phyloP scores from a whole-genome alignment of 2,888 invertebrate species.

The Sphaerophoria taeniata region DNA sequence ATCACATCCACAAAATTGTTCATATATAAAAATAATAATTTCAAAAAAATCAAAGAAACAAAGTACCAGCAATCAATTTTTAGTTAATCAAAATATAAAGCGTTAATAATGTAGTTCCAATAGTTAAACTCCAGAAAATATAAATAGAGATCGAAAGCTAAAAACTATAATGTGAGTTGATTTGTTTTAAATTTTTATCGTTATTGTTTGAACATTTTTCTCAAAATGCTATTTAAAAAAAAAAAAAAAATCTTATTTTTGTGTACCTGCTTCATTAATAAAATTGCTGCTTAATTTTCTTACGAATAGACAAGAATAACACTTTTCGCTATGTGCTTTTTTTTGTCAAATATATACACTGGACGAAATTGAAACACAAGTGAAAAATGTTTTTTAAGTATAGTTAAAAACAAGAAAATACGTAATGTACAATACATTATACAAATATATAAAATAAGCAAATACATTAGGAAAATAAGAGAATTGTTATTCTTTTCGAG shows the following conservation, averaged over 20 bases:
- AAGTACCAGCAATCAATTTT: conserved; percentile 74
- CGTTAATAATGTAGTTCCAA: conserved; percentile 57
- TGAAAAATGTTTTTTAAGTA: conserved; percentile 39
- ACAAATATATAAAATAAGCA: conserved; percentile 33
- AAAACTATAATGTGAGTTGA: conserved; percentile 70
- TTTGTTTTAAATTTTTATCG: conserved; percentile 73
- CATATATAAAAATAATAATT: conserved; percentile 33
- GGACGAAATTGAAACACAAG: conserved; percentile 38
- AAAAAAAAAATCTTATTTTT: conserved; percentile 26
- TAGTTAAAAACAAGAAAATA: conserved; percentile 28
- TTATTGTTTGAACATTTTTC: conserved; percentile 42
- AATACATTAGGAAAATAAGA: neutral
- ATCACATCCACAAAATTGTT: conserved; percentile 68
- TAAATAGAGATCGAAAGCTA: conserved; percentile 58
- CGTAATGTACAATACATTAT: conserved; percentile 31
- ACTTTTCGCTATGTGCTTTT: conserved; percentile 63
- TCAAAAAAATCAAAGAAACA: conserved; percentile 51
- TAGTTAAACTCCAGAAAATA: conserved; percentile 59
- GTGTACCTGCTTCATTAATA: conserved; percentile 42
- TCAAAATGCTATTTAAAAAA: conserved; percentile 18
- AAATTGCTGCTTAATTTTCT: conserved; percentile 69
- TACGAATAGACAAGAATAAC: conserved; percentile 48
- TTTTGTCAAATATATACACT: conserved; percentile 55
- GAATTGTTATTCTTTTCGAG: conserved; percentile 25
- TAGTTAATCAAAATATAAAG: conserved; percentile 58